Evolutionary conservation across 2,113 vertebrate species (phyloP).

Genomic region (Misgurnus mizolepis): DNA sequence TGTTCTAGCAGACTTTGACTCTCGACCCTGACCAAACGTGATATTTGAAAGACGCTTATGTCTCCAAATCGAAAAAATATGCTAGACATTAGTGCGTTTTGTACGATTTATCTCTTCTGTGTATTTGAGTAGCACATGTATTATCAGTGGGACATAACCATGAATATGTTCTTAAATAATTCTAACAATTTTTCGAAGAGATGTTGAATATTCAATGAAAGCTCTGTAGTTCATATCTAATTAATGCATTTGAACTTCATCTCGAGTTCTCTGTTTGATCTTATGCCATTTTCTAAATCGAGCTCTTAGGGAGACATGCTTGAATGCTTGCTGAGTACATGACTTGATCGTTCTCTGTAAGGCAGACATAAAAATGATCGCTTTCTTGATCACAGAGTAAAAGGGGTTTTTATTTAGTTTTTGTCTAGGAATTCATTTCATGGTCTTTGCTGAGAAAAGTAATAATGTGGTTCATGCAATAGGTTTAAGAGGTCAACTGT

Average conservation of each 20-base stretch:
- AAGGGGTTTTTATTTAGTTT: slow-evolving; percentile 23
- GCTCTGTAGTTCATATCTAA: slow-evolving; percentile 47
- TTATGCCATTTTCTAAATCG: slow-evolving; percentile 33
- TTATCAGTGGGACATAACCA: slow-evolving; percentile 17
- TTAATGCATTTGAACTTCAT: slow-evolving; percentile 46
- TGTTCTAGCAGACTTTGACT: slow-evolving; percentile 29
- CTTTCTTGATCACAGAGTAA: neutral
- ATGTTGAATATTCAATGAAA: slow-evolving; percentile 42
- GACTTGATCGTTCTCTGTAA: slow-evolving; percentile 19
- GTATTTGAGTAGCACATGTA: neutral
- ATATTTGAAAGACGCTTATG: neutral
- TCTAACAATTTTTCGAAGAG: slow-evolving; percentile 31
- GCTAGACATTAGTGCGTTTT: slow-evolving; percentile 24
- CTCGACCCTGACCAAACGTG: neutral
- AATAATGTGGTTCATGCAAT: slow-evolving; percentile 7
- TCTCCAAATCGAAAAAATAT: slow-evolving; percentile 11
- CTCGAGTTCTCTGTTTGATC: slow-evolving; percentile 36
- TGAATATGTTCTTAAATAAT: slow-evolving; percentile 19
- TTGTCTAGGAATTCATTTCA: slow-evolving; percentile 2
- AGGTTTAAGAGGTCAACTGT: slow-evolving; percentile 30
- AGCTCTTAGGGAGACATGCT: slow-evolving; percentile 37
- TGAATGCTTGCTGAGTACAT: slow-evolving; percentile 19
- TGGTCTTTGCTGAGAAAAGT: slow-evolving; percentile 21
- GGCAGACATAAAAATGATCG: slow-evolving; percentile 31
- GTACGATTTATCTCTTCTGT: neutral